A percentile compares a stretch with the other conserved stretches of the same genome.
Evolutionary conservation across 1,140 invertebrate species (phyloP).

Genomic region (Temnothorax curvispinosus): DNA sequence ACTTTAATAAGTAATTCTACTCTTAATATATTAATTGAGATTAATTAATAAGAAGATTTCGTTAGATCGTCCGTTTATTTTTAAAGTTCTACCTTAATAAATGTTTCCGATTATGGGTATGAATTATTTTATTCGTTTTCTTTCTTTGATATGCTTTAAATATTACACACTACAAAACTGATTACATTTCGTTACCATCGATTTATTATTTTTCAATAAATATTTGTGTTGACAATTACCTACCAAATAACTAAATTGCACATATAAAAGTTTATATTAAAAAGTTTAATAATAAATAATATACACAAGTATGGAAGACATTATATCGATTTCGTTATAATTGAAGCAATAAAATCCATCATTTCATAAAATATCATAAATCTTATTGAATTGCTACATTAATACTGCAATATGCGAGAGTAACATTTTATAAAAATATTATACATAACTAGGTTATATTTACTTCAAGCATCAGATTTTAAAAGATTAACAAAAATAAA

Average conservation of each 20-base stretch:
- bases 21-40: too few species aligned
- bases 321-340: slow-evolving; percentile 2
- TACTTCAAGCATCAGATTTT: neutral
- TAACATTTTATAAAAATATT: slow-evolving; percentile 1
- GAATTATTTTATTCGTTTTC: slow-evolving; percentile 6
- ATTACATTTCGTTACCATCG: neutral
- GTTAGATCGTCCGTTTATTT: too few species aligned
- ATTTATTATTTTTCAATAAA: slow-evolving; percentile 15
- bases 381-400: neutral
- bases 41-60: slow-evolving; percentile 51
- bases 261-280: neutral
- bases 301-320: neutral
- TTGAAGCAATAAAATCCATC: neutral
- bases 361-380: slow-evolving; percentile 29
- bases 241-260: slow-evolving; percentile 13
- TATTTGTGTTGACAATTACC: neutral
- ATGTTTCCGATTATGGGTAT: too few species aligned
- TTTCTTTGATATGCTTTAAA: neutral
- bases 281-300: neutral
- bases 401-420: neutral
- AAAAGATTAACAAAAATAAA: slow-evolving; percentile 39
- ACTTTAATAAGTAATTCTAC: too few species aligned
- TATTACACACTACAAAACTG: neutral
- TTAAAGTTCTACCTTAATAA: too few species aligned
- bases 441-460: neutral